Base-by-base conservation (phyloP, 2,888 invertebrate genomes). In the Oeneis ivallda region DNA sequence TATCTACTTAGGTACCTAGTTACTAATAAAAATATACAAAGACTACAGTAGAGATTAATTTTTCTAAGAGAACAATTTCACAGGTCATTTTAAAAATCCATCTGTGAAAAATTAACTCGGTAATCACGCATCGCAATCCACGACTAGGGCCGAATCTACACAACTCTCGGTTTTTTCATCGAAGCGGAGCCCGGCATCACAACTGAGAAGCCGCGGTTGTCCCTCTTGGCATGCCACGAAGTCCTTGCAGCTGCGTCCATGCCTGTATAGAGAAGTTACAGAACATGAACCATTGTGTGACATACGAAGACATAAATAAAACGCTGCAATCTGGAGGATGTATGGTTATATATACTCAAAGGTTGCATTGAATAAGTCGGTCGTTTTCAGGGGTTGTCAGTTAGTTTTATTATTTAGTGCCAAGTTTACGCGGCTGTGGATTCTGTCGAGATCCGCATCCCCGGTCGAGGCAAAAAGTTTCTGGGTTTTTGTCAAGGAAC, bases 161-260 rank as follows among this genome's bases (percentile, higher is more conserved):
- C 87, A 88, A 19, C 76, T 71, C 60, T 80, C 74, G 7, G 77
- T 74, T n/a, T 60, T 58, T 15, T 78, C 77, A 57, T 86, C 82
- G 59, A 84, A 87, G 39, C 76, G 76, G n/a, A 81, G 71, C 10
- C 87, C 87, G 8, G 47, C 59, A 11, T 85, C 85, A 65, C 88
- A 89, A 60, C 79, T 80, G 47, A 88, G 74, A 11, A 88, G 75
- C 41, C 86, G 80, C 8, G 87, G 87, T 5, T 73, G 72, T 17
- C 84, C 85, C n/a, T 69, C 70, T 61, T 83, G 82, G 66, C 88
- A 88, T 6, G 83, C 86, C 15, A 87, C 67, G 65, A 81, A 89
- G 15, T 75, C 70, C 19, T 74, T 77, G 70, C 87, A 88, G 66
- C 86, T 82, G 8, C 71, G 65, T 2, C 73, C 71, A 64, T 80